Evolutionary conservation across 1,140 invertebrate species (phyloP).

Genomic region (Aphelenchoides besseyi): DNA sequence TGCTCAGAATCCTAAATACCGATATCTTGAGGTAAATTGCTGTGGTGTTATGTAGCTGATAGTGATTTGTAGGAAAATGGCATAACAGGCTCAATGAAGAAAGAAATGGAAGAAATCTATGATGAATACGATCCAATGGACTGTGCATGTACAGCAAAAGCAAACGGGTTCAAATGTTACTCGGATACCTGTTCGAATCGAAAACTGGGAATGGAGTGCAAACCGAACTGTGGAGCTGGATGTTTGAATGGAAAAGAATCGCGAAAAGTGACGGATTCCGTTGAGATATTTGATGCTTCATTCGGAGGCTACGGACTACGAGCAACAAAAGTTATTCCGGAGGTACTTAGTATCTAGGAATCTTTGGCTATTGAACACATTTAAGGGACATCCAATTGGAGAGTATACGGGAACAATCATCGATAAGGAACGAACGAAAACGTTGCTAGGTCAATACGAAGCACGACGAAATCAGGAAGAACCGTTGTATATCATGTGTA

Average conservation of each 20-base stretch:
- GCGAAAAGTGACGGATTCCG: background rate
- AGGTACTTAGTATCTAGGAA: background rate
- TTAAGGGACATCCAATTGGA: conserved; percentile 9
- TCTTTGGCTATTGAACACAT: background rate
- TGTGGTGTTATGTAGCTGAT: too few species aligned
- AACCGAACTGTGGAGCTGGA: background rate
- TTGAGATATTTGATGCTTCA: background rate
- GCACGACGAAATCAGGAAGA: background rate
- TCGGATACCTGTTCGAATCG: background rate
- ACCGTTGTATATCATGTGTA: conserved; percentile 6
- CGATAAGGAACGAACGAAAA: background rate
- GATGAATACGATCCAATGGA: background rate
- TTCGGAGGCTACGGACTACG: background rate
- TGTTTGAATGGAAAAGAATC: background rate
- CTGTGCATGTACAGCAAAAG: background rate
- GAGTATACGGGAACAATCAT: conserved; percentile 6
- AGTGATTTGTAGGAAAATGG: too few species aligned
- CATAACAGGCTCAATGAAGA: too few species aligned
- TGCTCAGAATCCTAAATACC: too few species aligned
- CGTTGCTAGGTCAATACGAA: background rate
- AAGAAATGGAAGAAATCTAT: background rate
- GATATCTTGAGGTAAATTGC: too few species aligned
- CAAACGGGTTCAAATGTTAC: background rate
- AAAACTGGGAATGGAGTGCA: background rate
- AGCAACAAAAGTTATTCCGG: background rate